Evolutionary conservation across 2,797 vertebrate species (phyloP).

Genomic region (Rhabdophis nuchalis): DNA sequence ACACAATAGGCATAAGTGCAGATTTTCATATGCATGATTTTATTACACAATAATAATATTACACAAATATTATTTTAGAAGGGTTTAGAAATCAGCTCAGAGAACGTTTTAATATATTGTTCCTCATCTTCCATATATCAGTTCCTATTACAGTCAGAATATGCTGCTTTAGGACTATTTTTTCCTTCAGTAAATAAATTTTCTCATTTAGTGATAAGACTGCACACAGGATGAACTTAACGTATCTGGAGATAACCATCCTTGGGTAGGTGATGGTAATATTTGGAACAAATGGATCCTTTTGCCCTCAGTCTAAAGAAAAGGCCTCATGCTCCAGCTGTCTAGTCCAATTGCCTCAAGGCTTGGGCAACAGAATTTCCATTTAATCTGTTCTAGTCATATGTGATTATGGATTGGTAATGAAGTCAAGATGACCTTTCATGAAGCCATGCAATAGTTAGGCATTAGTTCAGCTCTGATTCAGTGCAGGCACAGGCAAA

Average conservation of each 20-base stretch:
- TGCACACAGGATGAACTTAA: background rate
- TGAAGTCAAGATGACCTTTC: background rate
- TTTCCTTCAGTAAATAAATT: background rate
- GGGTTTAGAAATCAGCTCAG: background rate
- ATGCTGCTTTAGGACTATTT: background rate
- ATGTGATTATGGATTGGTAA: background rate
- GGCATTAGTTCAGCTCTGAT: background rate
- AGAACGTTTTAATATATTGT: background rate
- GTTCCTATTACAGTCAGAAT: background rate
- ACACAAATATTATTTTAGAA: background rate
- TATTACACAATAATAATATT: background rate
- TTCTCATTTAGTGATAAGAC: background rate
- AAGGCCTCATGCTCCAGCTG: background rate
- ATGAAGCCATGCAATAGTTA: background rate
- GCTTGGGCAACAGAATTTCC: background rate
- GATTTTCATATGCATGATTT: background rate
- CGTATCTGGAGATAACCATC: background rate
- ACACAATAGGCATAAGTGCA: background rate
- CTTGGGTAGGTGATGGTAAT: background rate
- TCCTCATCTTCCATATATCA: background rate
- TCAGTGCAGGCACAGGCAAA: background rate
- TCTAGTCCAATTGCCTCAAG: background rate
- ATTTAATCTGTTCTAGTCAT: background rate
- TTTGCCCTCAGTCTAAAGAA: background rate
- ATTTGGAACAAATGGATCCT: background rate